These are phyloP conservation scores for Struthio camelus DNA, from an alignment of 2,113 vertebrate species.

Conservation along the genomic window DNA sequence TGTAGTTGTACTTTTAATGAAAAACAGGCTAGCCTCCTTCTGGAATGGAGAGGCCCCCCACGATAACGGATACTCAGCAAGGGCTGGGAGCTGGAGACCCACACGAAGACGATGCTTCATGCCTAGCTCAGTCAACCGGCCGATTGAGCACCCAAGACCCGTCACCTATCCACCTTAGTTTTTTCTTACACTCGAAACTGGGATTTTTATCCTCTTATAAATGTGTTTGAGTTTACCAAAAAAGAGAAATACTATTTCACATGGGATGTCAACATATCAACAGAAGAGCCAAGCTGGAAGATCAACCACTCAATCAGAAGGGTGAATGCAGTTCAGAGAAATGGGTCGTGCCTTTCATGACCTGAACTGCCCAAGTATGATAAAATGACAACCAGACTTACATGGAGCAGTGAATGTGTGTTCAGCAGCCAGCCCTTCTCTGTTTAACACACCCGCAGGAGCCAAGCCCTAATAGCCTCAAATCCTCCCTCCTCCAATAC, in stretches of 20 bases:
- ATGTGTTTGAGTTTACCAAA: neutral
- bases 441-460: neutral
- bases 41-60: neutral
- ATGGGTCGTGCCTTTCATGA: neutral
- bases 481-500: neutral
- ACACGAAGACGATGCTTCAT: neutral
- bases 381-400: neutral
- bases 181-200: neutral
- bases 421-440: neutral
- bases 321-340: neutral
- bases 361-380: neutral
- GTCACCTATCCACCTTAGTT: neutral
- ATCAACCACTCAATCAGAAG: neutral
- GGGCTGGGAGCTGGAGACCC: neutral
- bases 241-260: neutral
- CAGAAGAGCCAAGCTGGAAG: neutral
- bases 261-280: neutral
- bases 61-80: neutral
- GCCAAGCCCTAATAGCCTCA: neutral
- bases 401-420: rapidly evolving
- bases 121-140: neutral
- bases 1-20: neutral
- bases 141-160: neutral
- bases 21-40: neutral
- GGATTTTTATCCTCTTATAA: neutral